phyloP scores from a whole-genome alignment of 2,888 invertebrate species.

The Leptopilina drosophilae region DNA sequence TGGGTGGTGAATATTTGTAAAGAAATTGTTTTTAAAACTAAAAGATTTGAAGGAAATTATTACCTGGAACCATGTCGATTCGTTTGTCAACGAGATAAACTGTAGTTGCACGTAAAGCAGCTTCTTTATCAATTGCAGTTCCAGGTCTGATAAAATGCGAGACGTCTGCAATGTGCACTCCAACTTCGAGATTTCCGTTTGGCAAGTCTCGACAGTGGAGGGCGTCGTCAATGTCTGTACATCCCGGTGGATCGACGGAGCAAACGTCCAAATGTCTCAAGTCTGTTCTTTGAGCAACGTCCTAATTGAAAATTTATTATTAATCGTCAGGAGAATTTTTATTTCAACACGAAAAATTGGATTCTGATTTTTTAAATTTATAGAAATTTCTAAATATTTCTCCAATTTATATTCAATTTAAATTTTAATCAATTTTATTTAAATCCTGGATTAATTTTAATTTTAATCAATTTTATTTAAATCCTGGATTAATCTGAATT shows the following conservation, averaged over 20 bases:
- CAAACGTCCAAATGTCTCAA: slow-evolving; percentile 91
- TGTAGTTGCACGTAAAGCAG: slow-evolving; percentile 95
- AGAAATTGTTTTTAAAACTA: too few species aligned
- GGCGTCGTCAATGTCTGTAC: slow-evolving; percentile 99
- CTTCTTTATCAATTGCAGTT: slow-evolving; percentile 94
- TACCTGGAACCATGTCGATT: slow-evolving; percentile 90
- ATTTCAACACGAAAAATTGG: neutral
- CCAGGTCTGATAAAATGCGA: slow-evolving; percentile 97
- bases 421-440: neutral
- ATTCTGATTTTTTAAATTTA: too few species aligned
- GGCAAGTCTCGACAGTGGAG: slow-evolving; percentile 89
- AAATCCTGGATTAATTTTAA: too few species aligned
- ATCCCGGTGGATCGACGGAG: slow-evolving; percentile 98
- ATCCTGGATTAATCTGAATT: neutral
- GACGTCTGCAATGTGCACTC: slow-evolving; percentile 99
- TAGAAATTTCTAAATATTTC: slow-evolving; percentile 2
- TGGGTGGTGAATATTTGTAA: too few species aligned
- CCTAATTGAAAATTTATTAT: slow-evolving; percentile 77
- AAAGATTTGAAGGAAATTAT: slow-evolving; percentile 3
- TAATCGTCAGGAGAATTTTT: neutral
- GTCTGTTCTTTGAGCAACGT: slow-evolving; percentile 88
- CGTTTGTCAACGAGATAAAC: slow-evolving; percentile 96
- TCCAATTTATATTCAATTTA: too few species aligned
- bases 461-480: neutral
- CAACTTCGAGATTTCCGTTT: slow-evolving; percentile 89